Percentiles rank a stretch among this genome's conserved stretches.
These are phyloP conservation scores for Limonius californicus DNA, from an alignment of 1,140 invertebrate species.

Conservation along the genomic window DNA sequence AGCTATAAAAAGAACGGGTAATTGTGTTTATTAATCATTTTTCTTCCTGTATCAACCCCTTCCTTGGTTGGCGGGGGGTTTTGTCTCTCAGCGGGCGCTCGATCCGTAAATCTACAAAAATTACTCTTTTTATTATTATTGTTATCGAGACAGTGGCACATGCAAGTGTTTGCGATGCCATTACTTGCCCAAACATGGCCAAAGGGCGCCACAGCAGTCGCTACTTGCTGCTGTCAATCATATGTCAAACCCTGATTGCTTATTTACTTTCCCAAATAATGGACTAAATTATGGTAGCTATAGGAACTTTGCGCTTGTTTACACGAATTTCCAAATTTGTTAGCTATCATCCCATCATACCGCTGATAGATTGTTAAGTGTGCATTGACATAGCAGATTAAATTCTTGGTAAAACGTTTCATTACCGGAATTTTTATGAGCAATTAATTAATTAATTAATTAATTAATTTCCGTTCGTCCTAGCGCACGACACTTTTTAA, in stretches of 20 bases:
- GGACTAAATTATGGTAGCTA: not conserved
- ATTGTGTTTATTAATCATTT: no score
- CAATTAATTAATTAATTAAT: not conserved
- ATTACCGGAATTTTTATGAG: not conserved
- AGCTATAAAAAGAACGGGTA: no score
- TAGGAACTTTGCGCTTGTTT: not conserved
- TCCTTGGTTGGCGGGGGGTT: no score
- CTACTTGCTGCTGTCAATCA: constrained; percentile 29
- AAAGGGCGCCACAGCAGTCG: constrained; percentile 26
- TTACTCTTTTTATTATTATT: not conserved
- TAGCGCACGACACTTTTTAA: not conserved
- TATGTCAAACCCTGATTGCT: constrained; percentile 9
- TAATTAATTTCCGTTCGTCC: not conserved
- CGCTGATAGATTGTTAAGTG: not conserved
- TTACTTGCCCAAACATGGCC: constrained; percentile 37
- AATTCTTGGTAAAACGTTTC: not conserved
- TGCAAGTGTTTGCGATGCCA: constrained; percentile 35
- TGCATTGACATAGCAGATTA: not conserved
- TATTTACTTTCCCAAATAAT: not conserved
- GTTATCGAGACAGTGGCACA: constrained; percentile 1
- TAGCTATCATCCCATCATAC: not conserved
- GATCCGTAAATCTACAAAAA: not conserved
- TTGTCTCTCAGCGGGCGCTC: no score
- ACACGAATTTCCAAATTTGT: constrained; percentile 1
- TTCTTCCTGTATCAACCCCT: no score